A percentile compares a stretch with the other conserved stretches of the same genome.
These are phyloP conservation scores for Drepana arcuata DNA, from an alignment of 1,140 invertebrate species.

Conservation along the genomic window DNA sequence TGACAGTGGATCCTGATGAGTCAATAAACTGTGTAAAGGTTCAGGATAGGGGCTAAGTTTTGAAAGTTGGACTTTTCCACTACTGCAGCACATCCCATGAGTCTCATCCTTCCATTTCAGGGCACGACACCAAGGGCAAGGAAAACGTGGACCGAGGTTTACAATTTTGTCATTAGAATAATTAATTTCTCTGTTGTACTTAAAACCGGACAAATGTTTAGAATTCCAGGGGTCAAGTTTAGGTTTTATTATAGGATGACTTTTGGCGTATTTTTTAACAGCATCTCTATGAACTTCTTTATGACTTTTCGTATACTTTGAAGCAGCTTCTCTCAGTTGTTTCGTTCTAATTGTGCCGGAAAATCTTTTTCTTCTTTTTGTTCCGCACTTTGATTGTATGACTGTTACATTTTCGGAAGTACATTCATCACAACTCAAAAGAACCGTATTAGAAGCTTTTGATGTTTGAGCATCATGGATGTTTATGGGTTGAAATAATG, in stretches of 20 bases:
- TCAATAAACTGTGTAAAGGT: constrained; percentile 12
- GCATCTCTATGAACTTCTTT: too few species aligned
- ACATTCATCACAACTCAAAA: constrained; percentile 4
- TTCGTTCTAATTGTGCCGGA: too few species aligned
- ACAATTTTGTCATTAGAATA: constrained; percentile 5
- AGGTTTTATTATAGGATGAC: constrained; percentile 6
- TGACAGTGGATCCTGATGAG: constrained; percentile 9
- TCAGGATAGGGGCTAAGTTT: constrained; percentile 4
- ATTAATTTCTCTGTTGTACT: constrained; percentile 5
- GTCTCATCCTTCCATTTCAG: constrained; percentile 13
- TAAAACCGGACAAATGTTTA: constrained; percentile 4
- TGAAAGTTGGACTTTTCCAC: constrained; percentile 7
- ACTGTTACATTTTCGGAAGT: too few species aligned
- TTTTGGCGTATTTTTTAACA: too few species aligned
- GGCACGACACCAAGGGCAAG: constrained; percentile 8
- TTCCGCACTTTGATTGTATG: too few species aligned
- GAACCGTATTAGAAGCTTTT: constrained; percentile 4
- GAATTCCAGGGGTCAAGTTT: constrained; percentile 5
- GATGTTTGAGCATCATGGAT: constrained; percentile 1
- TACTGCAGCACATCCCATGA: constrained; percentile 6
- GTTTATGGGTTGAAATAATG: constrained; percentile 4
- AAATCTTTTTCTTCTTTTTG: too few species aligned
- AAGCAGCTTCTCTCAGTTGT: too few species aligned
- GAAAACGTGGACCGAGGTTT: constrained; percentile 4
- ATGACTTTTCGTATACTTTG: too few species aligned